Evolutionary conservation across 2,888 invertebrate species (phyloP), one percentile per base, ranked within the genome.

Genomic region (Lithophane semibrunnea): DNA sequence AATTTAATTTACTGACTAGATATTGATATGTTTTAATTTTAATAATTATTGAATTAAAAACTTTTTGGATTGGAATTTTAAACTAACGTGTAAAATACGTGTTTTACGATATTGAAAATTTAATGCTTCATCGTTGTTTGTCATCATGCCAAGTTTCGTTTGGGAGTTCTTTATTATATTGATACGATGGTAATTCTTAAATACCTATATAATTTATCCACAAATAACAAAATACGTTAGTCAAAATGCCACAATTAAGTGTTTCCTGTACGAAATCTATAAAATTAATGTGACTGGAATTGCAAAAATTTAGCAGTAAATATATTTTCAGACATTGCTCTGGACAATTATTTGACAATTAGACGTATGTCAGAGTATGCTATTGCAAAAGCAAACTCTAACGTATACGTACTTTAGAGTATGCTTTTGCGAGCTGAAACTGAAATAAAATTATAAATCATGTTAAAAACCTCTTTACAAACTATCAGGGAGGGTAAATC

Each of bases 131-230:
- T 42, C 70, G 69, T 73, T 76, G n/a, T 84, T 82, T 88, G 87
- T 79, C 86, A 86, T 68, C 58, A 75, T 83, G 88, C 86, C 88
- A 86, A 86, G 64, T 82, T 83, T 79, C 65, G 44, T 73, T 78
- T 71, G 56, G 56, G 56, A 52, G 66, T 63, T 60, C 52, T 84
- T 77, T 68, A 74, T 76, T 65, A 75, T 29, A 86, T 84, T 80
- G 68, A 88, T 82, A 61, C 69, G 70, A 69, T 68, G 78, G 60
- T 63, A 75, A 73, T 86, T 85, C 66, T 71, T 84, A 82, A 82
- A 84, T 79, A 79, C 29, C 29, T 29, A 29, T 5, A 37, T 37
- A 37, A 37, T 37, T 37, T n/a, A 79, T 80, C 71, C 54, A 73
- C 84, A 81, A 82, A 83, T 78, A 85, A 79, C 66, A n/a, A 73